Base-by-base conservation (phyloP, 2,888 invertebrate genomes). In the Napeogenes sylphis region DNA sequence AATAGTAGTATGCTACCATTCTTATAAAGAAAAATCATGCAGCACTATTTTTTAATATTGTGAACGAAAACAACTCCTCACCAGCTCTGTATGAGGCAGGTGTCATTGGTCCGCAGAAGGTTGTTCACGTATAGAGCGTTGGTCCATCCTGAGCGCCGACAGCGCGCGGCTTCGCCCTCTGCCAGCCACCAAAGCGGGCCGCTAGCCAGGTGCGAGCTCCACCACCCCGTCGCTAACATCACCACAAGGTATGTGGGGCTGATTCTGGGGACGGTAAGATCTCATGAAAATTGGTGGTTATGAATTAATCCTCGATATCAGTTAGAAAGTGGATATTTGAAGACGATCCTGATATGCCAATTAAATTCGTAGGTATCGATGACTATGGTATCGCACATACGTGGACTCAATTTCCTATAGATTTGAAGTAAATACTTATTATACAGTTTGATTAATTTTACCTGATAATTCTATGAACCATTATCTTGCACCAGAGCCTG, bases 51-150 rank as follows among this genome's bases (percentile, higher is more conserved):
- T 8, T 38, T 8, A 38, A 38, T 38, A 4, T 38, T 4, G 4
- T 3, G 38, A 6, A 38, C 8, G 5, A 38, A 42, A 42, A 6
- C 12, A 54, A 5, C 5, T 14, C 70, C 78, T 78, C 56, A 73
- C 75, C 75, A 75, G 33, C 68, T 71, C 45, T 73, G 73, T 60
- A 73, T 8, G 10, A 73, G 67, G 51, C 74, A 74, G 10, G 63
- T 66, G 2, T 70, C 68, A 14, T 72, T 68, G 4, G 67, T 64
- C 12, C 21, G 56, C 12, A 70, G 58, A 12, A 73, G 59, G 70
- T 76, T 76, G 55, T 75, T 69, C 8, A 73, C 5, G 64, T 69
- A 76, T 14, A 77, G 69, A 3, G 68, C 65, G 8, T 75, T 71
- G 2, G 69, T 60, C 71, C 73, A 73, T 69, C 73, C 75, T 59